Evolutionary conservation across 2,888 invertebrate species (phyloP).

Genomic region (Anorthoa munda): DNA sequence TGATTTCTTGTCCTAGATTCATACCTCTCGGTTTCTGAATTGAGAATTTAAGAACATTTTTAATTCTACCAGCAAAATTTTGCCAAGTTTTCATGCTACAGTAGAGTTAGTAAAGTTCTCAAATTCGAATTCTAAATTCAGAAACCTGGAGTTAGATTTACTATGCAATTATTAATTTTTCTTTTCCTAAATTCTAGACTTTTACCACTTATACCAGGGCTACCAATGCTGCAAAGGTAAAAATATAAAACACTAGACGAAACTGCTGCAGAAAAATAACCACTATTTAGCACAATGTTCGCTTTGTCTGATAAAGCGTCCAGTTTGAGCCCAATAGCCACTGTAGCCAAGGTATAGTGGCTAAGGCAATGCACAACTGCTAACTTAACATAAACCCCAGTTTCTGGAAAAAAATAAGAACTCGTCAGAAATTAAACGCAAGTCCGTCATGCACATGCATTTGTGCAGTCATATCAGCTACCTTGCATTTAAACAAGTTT

Average conservation of each 20-base stretch:
- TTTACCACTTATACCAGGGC: slow-evolving; percentile 72
- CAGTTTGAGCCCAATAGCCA: slow-evolving; percentile 45
- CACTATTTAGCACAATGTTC: slow-evolving; percentile 36
- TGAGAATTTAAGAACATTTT: too few relatives aligned
- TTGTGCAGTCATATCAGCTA: not conserved
- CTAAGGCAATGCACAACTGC: slow-evolving; percentile 40
- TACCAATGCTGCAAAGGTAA: slow-evolving; percentile 69
- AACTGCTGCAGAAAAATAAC: not conserved
- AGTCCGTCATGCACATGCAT: not conserved
- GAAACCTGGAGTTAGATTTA: too few relatives aligned
- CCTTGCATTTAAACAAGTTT: not conserved
- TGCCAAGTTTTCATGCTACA: too few relatives aligned
- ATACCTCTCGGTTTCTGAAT: too few relatives aligned
- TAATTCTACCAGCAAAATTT: too few relatives aligned
- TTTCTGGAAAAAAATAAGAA: not conserved
- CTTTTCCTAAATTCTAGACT: slow-evolving; percentile 76
- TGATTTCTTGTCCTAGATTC: too few relatives aligned
- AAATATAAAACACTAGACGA: not conserved
- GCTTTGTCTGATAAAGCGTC: slow-evolving; percentile 45
- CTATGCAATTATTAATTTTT: slow-evolving; percentile 31
- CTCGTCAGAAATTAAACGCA: not conserved
- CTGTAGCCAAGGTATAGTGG: slow-evolving; percentile 34
- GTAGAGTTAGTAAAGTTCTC: too few relatives aligned
- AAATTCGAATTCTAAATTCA: too few relatives aligned
- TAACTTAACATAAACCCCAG: not conserved